A percentile compares a stretch with the other conserved stretches of the same genome.
These are phyloP conservation scores for Danio albolineatus DNA, from an alignment of 2,797 vertebrate genomes.

Conservation along the genomic window DNA sequence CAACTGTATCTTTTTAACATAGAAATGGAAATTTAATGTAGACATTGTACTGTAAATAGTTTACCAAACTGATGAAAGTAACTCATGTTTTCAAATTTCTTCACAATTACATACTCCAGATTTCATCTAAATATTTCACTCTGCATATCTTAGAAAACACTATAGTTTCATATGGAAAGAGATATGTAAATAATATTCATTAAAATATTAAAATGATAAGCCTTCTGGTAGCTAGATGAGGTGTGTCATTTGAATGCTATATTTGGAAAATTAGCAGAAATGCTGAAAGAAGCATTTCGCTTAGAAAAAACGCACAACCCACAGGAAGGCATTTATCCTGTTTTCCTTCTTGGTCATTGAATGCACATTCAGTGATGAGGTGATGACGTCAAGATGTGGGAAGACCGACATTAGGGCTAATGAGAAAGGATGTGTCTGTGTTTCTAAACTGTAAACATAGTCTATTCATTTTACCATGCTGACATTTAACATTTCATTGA, in stretches of 20 bases:
- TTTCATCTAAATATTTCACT: background rate
- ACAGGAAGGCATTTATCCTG: slow-evolving; percentile 28
- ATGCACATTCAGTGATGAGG: slow-evolving; percentile 51
- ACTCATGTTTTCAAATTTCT: too few species aligned
- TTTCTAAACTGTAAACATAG: slow-evolving; percentile 18
- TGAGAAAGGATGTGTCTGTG: slow-evolving; percentile 56
- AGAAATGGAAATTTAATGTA: too few species aligned
- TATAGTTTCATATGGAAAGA: background rate
- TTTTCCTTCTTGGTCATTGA: slow-evolving; percentile 15
- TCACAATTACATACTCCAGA: too few species aligned
- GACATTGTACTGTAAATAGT: too few species aligned
- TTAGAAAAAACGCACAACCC: background rate
- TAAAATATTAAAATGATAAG: background rate
- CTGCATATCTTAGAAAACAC: background rate
- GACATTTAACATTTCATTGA: background rate
- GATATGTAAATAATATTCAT: background rate
- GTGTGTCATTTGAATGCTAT: background rate
- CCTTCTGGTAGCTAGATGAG: background rate
- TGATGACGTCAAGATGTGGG: slow-evolving; percentile 49
- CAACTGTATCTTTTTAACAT: too few species aligned
- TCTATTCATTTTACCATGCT: background rate
- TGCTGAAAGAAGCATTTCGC: background rate
- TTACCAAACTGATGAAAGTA: too few species aligned
- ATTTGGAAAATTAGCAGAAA: background rate
- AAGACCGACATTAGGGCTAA: slow-evolving; percentile 56